Percentiles rank a stretch among this genome's conserved stretches.
These are phyloP conservation scores for Oenanthe oenanthe DNA, from an alignment of 2,113 vertebrate genomes.

Conservation along the genomic window DNA sequence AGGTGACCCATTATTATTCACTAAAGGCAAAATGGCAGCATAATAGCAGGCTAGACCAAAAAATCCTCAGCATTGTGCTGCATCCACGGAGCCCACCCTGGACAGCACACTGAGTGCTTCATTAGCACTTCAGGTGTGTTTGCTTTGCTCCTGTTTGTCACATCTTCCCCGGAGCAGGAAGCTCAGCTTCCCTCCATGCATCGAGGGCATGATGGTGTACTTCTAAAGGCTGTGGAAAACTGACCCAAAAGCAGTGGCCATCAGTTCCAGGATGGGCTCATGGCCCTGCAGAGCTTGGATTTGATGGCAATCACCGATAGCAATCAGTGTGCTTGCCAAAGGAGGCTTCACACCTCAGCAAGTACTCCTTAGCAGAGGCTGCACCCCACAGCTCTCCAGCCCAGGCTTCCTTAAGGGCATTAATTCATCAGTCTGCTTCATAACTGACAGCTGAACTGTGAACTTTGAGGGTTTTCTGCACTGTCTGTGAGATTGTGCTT, in stretches of 20 bases:
- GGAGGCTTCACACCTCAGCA: background rate
- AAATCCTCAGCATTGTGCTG: background rate
- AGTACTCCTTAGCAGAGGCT: background rate
- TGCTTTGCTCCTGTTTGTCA: background rate
- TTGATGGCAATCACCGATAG: background rate
- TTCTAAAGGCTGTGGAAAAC: background rate
- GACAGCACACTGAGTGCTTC: background rate
- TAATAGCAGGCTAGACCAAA: background rate
- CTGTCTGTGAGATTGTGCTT: background rate
- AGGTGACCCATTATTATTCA: slow-evolving; percentile 2
- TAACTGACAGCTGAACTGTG: slow-evolving; percentile 45
- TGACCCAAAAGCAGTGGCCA: background rate
- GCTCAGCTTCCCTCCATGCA: background rate
- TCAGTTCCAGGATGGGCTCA: background rate
- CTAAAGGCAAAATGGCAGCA: background rate
- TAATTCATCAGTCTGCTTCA: slow-evolving; percentile 1
- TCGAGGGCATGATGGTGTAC: background rate
- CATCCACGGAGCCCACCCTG: background rate
- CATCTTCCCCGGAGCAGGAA: background rate
- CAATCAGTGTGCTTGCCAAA: background rate
- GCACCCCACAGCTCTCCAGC: background rate
- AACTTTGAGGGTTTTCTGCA: background rate
- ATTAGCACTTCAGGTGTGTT: background rate
- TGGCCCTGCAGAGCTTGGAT: background rate
- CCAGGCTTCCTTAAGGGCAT: slow-evolving; percentile 15